Base-by-base conservation (phyloP, 2,888 invertebrate genomes). In the Yponomeuta sedellus region DNA sequence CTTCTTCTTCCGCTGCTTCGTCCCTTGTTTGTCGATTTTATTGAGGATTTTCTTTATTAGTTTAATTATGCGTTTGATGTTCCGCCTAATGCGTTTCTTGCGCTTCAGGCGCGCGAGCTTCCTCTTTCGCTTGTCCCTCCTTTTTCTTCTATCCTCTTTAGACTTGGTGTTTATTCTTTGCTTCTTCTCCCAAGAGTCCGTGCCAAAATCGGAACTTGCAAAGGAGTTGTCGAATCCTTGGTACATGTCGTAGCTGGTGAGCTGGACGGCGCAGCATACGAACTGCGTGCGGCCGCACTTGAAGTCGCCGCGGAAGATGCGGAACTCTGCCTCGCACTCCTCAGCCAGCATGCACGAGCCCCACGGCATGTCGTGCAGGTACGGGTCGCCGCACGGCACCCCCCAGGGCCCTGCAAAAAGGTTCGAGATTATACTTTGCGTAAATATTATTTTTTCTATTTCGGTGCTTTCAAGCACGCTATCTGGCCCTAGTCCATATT, bases 351-450 rank as follows among this genome's bases (percentile, higher is more conserved):
- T 82, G 70, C 91, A 90, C 12, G 74, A 72, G 0, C 88, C 90
- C 90, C 88, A 88, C 0, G 88, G 91, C 76, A 82, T 78, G 66
- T 89, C 88, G 66, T 87, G 85, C 67, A 87, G 86, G 62, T 81
- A 79, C 0, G 89, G 89, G 70, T 90, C 90, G 0, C 89, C 90
- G 68, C 89, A 89, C 0, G 83, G 77, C 3, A 85, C 80, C 1
- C 88, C 89, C 90, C 88, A 89, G 1, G 90, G 90, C 56, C 88
- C 90, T 89, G 64, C 11, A 69, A 70, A 39, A 34, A 34, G 34
- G 6, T 34, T 25, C 25, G 19, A 12, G n/a, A 34, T n/a, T 11
- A 4, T 34, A 25, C n/a, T 58, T 58, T 19, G 10, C n/a, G 16
- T 25, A 16, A 28, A 8, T 12, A 16, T 12, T 12, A 1, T 52